Percentiles rank a stretch among this genome's conserved stretches.
Conservation (phyloP, 2,888 invertebrate genomes). For the Polia nebulosa region DNA sequence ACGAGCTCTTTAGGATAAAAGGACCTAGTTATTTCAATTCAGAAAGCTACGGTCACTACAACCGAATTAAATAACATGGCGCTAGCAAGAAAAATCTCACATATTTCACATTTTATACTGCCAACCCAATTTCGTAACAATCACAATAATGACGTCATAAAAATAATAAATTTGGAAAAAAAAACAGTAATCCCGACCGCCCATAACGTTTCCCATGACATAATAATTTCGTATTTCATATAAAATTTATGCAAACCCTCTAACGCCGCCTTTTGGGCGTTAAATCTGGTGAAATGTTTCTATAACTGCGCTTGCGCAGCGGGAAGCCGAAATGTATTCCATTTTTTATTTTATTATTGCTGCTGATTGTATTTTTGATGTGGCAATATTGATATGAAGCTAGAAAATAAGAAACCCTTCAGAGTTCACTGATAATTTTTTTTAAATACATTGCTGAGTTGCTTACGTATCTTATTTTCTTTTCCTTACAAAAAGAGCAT, state of each 20-base stretch:
- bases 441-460: neutral
- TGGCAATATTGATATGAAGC: constrained; percentile 2
- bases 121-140: constrained; percentile 39
- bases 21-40: neutral
- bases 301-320: constrained; percentile 63
- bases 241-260: constrained; percentile 82
- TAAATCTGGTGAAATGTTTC: constrained; percentile 68
- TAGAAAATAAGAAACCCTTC: neutral
- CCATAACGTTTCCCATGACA: constrained; percentile 79
- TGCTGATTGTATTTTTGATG: constrained; percentile 43
- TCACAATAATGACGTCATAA: constrained; percentile 54
- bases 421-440: no score
- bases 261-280: constrained; percentile 69
- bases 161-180: constrained; percentile 46
- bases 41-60: neutral
- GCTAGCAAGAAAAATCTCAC: constrained; percentile 28
- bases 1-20: neutral
- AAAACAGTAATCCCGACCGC: constrained; percentile 73
- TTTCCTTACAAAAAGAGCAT: neutral
- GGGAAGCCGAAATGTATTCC: constrained; percentile 59
- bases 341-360: constrained; percentile 17
- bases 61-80: constrained; percentile 1
- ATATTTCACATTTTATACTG: constrained; percentile 45
- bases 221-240: constrained; percentile 71
- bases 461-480: neutral